Evolutionary conservation across 2,888 invertebrate genomes (phyloP).

Genomic region (Agapostemon virescens): DNA sequence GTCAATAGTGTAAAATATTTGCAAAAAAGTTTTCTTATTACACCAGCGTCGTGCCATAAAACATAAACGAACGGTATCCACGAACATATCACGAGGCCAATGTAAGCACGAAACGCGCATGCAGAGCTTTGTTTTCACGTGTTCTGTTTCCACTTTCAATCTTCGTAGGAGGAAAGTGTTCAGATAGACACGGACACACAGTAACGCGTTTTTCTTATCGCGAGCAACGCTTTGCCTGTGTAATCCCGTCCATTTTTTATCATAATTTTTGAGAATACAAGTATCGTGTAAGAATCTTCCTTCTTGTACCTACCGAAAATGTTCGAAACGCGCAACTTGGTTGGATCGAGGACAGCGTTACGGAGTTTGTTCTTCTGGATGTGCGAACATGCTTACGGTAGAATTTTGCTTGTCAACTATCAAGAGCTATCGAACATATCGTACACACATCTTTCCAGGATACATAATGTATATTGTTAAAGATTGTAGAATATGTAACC

Average conservation of each 20-base stretch:
- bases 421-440: constrained; percentile 48
- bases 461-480: constrained; percentile 32
- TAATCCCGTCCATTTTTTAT: constrained; percentile 65
- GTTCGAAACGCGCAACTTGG: background rate
- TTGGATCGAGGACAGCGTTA: too few relatives aligned
- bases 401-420: background rate
- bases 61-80: constrained; percentile 16
- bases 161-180: constrained; percentile 1
- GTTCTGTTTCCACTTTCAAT: background rate
- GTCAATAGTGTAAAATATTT: constrained; percentile 2
- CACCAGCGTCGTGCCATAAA: constrained; percentile 53
- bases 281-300: constrained; percentile 22
- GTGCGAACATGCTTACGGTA: background rate
- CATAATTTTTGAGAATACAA: constrained; percentile 34
- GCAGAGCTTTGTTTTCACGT: constrained; percentile 20
- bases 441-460: constrained; percentile 32
- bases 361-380: background rate
- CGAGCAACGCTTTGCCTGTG: constrained; percentile 41
- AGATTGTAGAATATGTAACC: constrained; percentile 20
- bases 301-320: constrained; percentile 13
- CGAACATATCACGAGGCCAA: constrained; percentile 7
- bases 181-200: background rate
- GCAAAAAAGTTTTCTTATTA: constrained; percentile 16
- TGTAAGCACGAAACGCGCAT: constrained; percentile 17
- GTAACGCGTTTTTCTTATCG: constrained; percentile 19